Evolutionary conservation across 2,888 invertebrate species (phyloP).

Genomic region (Nomada flava): DNA sequence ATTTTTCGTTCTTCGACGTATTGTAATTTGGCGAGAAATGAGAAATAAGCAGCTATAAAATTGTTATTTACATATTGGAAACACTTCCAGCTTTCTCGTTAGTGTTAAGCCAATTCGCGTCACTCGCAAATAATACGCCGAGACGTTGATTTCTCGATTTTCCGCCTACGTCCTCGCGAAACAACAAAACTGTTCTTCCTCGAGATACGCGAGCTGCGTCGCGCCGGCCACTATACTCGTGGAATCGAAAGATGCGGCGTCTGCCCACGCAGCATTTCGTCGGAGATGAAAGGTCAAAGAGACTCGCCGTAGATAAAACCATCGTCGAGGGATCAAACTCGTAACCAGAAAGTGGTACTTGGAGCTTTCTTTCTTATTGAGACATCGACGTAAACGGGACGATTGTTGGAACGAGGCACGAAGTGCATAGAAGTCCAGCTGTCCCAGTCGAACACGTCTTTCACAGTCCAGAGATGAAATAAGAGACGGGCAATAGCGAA

Average conservation of each 20-base stretch:
- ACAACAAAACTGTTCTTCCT: constrained; percentile 27
- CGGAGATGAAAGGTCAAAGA: constrained; percentile 71
- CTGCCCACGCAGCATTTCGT: constrained; percentile 55
- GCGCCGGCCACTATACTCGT: background rate
- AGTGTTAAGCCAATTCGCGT: background rate
- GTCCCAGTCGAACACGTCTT: background rate
- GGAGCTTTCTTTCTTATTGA: background rate
- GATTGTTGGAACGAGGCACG: background rate
- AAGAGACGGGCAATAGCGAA: constrained; percentile 7
- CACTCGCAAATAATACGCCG: constrained; percentile 42
- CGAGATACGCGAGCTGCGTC: constrained; percentile 17
- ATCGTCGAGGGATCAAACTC: background rate
- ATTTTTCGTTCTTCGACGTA: background rate
- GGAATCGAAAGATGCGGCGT: constrained; percentile 34
- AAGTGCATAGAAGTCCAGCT: too few species aligned
- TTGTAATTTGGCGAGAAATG: too few species aligned
- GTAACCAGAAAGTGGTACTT: too few species aligned
- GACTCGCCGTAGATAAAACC: background rate
- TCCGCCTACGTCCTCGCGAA: constrained; percentile 42
- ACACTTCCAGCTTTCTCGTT: constrained; percentile 17
- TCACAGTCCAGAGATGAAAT: background rate
- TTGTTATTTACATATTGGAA: too few species aligned
- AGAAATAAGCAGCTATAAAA: too few species aligned
- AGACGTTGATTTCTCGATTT: constrained; percentile 14
- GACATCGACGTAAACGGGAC: background rate